Conservation (phyloP, 1,140 invertebrate genomes). For the Geopemphigus sp. region DNA sequence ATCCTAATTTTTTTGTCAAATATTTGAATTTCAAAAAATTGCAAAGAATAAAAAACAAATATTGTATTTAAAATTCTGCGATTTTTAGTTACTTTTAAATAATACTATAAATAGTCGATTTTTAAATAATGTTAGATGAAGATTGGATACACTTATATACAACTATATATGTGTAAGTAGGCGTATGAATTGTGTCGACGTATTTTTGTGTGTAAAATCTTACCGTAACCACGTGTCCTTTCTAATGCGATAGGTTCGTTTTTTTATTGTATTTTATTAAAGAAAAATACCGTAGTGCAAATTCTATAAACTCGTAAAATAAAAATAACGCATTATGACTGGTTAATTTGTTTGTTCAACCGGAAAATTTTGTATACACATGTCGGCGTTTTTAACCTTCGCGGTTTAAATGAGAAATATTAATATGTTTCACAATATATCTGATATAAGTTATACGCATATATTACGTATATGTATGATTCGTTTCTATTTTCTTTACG, state of each 20-base stretch:
- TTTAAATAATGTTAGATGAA: too few species aligned
- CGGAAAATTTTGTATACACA: constrained; percentile 31
- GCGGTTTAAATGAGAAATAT: constrained; percentile 2
- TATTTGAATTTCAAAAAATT: too few species aligned
- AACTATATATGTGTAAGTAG: background rate
- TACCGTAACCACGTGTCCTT: too few species aligned
- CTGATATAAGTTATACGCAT: too few species aligned
- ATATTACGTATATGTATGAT: background rate
- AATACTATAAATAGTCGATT: too few species aligned
- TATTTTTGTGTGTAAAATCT: background rate
- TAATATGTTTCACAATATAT: constrained; percentile 25
- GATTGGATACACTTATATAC: background rate
- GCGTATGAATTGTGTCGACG: background rate
- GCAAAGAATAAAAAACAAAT: too few species aligned
- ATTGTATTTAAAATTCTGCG: too few species aligned
- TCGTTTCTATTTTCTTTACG: background rate
- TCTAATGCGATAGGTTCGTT: background rate
- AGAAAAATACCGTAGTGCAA: background rate
- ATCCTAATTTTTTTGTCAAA: too few species aligned
- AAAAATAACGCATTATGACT: constrained; percentile 28
- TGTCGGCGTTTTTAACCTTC: constrained; percentile 21
- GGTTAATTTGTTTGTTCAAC: constrained; percentile 16
- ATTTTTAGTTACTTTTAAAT: too few species aligned
- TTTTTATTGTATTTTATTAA: background rate
- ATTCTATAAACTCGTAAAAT: constrained; percentile 25